Base-by-base conservation (phyloP, 2,797 vertebrate genomes). In the Sitta carolinensis region DNA sequence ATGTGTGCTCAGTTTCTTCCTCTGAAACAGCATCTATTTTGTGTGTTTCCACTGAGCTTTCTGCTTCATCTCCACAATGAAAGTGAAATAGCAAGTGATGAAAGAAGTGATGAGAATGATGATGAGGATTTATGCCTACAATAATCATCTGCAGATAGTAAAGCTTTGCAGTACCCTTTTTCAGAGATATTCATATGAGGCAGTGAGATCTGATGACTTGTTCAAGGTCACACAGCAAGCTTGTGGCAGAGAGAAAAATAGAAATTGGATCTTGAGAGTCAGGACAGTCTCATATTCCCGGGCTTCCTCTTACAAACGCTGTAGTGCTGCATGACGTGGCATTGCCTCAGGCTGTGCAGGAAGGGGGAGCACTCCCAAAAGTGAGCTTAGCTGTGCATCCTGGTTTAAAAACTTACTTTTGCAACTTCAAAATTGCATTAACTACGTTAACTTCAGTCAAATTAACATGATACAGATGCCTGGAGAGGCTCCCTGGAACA, bases 91-190 rank as follows among this genome's bases (percentile, higher is more conserved):
- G 51, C 75, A 64, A 89, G 64, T 5, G 47, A 92, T 89, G 91
- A 83, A 91, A 94, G 85, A 29, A 93, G 61, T 34, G 84, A 92
- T 89, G 92, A 82, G 95, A 95, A 84, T 20, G 5, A 79, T 79
- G 42, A 79, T 25, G 82, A 87, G 84, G 90, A 89, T 85, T 95
- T 95, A 85, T 59, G 67, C 0, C 0, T 90, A 11, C 73, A 61
- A 89, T 88, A 91, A 81, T 88, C 30, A 87, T 59, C 77, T 79
- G 52, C 74, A 95, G 94, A 90, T 96, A 94, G 84, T 86, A 73
- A 93, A 83, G 94, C 90, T 94, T 94, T 91, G 69, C 87, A 55
- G 70, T 51, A 58, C 52, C 50, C 74, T 69, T 87, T 95, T 72
- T n/a, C 70, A 73, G 90, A 92, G 81, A 77, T 57, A 84, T 11